Evolutionary conservation across 92 coral and sea anemone species (phyloP), one percentile per base, ranked within the genome.

Genomic region (Desmophyllum pertusum): DNA sequence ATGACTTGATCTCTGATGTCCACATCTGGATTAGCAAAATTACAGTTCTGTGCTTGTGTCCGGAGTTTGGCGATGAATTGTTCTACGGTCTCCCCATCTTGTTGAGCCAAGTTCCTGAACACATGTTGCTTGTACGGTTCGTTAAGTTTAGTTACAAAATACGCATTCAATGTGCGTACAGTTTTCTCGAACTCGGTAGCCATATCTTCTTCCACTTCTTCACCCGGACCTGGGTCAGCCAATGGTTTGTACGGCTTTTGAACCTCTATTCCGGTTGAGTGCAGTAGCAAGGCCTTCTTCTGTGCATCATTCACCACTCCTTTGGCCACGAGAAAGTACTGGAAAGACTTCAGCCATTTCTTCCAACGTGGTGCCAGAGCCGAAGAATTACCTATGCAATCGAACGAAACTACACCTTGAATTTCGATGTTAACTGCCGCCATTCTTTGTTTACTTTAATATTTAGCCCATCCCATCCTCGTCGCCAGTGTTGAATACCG

Each of bases 1-100:
- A 75, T 80, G 23, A 79, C 82, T 48, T 86, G 82, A 74, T 86
- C 90, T 73, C 90, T 86, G 57, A 73, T 80, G 87, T 81, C 90
- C 18, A 59, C 57, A 62, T 87, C 83, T 21, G 90, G 63, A 50
- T 75, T 62, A 7, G 46, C 23, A 68, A 81, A 87, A 81, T 75
- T 81, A 81, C 86, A 87, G 37, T 81, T 81, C 62, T 73, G 76
- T 45, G 82, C 86, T 69, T 87, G 90, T 48, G 29, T 73, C 66
- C 82, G 23, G 14, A 81, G 76, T 36, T 33, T 62, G 31, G 85
- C 89, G n/a, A 67, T 77, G 52, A 77, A 85, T 15, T 77, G 83
- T 21, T 41, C 75, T 10, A 78, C 89, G 46, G 85, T 75, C 51
- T 81, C 83, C n/a, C 82, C 78, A 35, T 80, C 86, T 64, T 74